Evolutionary conservation across 2,113 vertebrate genomes (phyloP).

Genomic region (Hemiscyllium ocellatum): DNA sequence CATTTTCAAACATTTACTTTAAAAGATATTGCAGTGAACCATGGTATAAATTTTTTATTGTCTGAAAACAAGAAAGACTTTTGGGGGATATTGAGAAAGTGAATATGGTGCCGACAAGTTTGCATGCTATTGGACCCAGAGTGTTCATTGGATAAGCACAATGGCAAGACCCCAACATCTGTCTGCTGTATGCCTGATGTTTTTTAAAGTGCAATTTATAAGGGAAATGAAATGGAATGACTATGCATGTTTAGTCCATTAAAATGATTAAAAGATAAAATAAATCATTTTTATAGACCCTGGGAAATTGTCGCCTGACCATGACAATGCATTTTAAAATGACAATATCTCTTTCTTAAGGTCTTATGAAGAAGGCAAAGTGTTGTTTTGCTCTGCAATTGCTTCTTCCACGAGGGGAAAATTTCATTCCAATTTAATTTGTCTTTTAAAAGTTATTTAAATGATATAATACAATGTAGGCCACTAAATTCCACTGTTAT

Average conservation of each 20-base stretch:
- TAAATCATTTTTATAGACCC: not conserved
- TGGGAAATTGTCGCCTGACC: not conserved
- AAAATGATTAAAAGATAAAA: constrained; percentile 25
- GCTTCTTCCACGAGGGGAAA: not conserved
- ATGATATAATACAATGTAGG: not conserved
- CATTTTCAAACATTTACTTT: not conserved
- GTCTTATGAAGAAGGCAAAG: not conserved
- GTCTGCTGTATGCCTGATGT: not conserved
- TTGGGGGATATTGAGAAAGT: not conserved
- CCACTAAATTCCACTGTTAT: not conserved
- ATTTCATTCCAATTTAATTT: not conserved
- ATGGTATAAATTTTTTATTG: not conserved
- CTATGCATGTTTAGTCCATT: constrained; percentile 27
- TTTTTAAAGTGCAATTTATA: not conserved
- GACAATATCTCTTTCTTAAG: not conserved
- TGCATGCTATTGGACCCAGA: not conserved
- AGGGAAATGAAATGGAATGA: constrained; percentile 18
- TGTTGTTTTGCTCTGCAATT: not conserved
- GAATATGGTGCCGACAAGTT: not conserved
- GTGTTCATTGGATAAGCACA: not conserved
- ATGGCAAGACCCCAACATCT: not conserved
- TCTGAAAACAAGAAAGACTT: not conserved
- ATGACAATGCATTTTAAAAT: constrained; percentile 15
- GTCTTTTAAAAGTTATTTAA: constrained; percentile 31
- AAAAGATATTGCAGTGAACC: not conserved